These are phyloP conservation scores for Folsomia manolachei DNA, from an alignment of 2,888 invertebrate genomes.

Conservation along the genomic window DNA sequence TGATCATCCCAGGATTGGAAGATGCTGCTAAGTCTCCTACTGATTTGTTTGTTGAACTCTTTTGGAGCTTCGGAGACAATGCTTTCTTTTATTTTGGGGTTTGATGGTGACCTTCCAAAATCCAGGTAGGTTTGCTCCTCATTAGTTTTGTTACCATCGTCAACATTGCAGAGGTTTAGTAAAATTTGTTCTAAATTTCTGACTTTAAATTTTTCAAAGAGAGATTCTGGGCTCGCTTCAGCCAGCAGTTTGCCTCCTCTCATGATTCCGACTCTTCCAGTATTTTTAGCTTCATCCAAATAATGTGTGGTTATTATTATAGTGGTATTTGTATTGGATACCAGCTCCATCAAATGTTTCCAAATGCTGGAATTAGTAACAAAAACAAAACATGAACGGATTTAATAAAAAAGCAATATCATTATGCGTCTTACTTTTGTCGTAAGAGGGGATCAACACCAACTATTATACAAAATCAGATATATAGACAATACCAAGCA, in stretches of 20 bases:
- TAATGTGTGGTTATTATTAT: slow-evolving; percentile 46
- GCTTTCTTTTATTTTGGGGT: background rate
- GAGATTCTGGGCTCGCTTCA: slow-evolving; percentile 35
- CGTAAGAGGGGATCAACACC: too few relatives aligned
- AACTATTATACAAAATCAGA: too few relatives aligned
- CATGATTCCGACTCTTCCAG: slow-evolving; percentile 43
- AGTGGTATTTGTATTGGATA: slow-evolving; percentile 32
- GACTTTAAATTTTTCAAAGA: slow-evolving; percentile 31
- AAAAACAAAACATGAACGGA: too few relatives aligned
- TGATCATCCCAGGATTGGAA: background rate
- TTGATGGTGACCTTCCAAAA: background rate
- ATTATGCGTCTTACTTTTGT: too few relatives aligned
- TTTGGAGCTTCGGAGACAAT: background rate
- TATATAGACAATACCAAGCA: too few relatives aligned
- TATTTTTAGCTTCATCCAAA: slow-evolving; percentile 41
- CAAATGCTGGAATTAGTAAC: slow-evolving; percentile 36
- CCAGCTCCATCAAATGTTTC: slow-evolving; percentile 37
- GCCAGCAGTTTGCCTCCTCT: slow-evolving; percentile 37
- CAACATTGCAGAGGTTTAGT: slow-evolving; percentile 39
- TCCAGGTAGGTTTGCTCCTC: slow-evolving; percentile 8
- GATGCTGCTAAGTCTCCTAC: background rate
- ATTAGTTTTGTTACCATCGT: slow-evolving; percentile 24
- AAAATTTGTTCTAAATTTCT: slow-evolving; percentile 39
- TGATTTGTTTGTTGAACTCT: background rate
- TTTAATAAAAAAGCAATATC: too few relatives aligned